phyloP scores from a whole-genome alignment of 2,113 vertebrate species.

The Alectura lathami region DNA sequence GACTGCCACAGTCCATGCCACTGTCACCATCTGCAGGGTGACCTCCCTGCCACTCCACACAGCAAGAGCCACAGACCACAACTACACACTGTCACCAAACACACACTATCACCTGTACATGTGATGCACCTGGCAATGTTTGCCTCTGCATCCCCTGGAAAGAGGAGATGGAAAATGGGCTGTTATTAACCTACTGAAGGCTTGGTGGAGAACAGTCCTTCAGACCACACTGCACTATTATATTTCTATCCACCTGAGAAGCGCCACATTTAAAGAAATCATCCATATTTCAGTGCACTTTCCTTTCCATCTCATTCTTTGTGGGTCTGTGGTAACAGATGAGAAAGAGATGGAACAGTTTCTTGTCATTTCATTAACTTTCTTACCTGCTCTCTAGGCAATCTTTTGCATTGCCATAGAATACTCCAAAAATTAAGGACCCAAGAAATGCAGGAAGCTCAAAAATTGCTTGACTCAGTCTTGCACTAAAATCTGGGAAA shows the following conservation, averaged over 20 bases:
- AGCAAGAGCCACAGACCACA: background rate
- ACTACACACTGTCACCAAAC: no score
- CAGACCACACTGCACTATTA: background rate
- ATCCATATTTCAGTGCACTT: background rate
- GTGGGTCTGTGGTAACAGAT: background rate
- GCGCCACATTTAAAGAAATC: background rate
- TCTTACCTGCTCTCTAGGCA: background rate
- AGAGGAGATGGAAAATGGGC: background rate
- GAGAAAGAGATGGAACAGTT: background rate
- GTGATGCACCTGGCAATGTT: fast-evolving
- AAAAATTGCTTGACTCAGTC: background rate
- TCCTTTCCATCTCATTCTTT: background rate
- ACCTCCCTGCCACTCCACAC: fast-evolving
- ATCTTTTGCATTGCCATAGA: background rate
- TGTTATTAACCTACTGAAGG: background rate
- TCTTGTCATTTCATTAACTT: background rate
- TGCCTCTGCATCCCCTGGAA: no score
- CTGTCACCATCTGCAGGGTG: background rate
- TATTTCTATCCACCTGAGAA: background rate
- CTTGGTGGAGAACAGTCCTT: background rate
- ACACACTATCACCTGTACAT: fast-evolving
- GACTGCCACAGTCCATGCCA: no score
- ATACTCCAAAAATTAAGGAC: background rate
- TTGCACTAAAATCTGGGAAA: background rate
- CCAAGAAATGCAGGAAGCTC: background rate